Conservation (phyloP, 2,797 vertebrate genomes). For the Rhadinocentrus ornatus region DNA sequence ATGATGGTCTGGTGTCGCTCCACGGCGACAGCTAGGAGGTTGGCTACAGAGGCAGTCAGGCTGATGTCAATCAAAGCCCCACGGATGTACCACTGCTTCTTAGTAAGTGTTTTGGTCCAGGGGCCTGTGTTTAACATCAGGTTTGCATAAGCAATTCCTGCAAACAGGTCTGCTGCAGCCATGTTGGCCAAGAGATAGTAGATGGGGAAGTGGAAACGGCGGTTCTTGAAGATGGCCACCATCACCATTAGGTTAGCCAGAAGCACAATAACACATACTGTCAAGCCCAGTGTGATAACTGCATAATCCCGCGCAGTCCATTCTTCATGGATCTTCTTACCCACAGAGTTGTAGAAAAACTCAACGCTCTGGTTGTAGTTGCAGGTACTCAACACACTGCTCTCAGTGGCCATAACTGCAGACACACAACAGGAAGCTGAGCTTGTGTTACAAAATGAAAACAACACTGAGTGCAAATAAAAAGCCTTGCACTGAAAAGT, state of each 20-base stretch:
- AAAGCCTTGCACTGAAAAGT: not conserved
- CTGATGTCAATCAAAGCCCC: conserved; percentile 92
- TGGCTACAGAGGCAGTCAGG: conserved; percentile 91
- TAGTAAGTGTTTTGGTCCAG: conserved; percentile 82
- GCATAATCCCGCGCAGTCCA: conserved; percentile 86
- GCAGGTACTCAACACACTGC: conserved; percentile 62
- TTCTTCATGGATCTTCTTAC: conserved; percentile 78
- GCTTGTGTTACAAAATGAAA: not conserved
- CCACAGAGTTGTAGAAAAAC: conserved; percentile 89
- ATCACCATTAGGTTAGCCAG: conserved; percentile 92
- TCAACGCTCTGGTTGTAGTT: conserved; percentile 82
- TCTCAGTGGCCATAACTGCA: conserved; percentile 51
- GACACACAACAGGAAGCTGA: not conserved
- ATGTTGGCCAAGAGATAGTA: conserved; percentile 94
- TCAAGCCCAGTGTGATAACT: conserved; percentile 88
- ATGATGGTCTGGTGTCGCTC: conserved; percentile 93
- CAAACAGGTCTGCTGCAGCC: conserved; percentile 92
- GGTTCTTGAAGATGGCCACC: conserved; percentile 87
- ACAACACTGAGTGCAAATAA: not conserved
- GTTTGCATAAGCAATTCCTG: conserved; percentile 89
- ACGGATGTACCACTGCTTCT: conserved; percentile 89
- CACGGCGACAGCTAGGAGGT: conserved; percentile 91
- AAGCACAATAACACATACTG: conserved; percentile 87
- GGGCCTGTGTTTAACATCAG: conserved; percentile 94
- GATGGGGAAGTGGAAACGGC: conserved; percentile 93